Evolutionary conservation across 1,140 invertebrate genomes (phyloP).

Genomic region (Varroa destructor): DNA sequence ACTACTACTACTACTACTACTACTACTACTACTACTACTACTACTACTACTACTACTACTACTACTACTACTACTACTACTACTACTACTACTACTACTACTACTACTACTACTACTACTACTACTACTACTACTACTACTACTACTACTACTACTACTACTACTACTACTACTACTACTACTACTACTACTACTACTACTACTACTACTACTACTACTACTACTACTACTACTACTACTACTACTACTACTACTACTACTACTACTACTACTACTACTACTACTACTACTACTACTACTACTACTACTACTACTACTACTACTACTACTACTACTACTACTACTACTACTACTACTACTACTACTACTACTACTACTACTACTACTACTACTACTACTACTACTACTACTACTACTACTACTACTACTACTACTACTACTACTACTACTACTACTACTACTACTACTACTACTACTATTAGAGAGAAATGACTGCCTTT

Average conservation of each 20-base stretch:
- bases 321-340: constrained; percentile 28
- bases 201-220: too few relatives aligned
- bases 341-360: constrained; percentile 29
- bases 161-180: too few relatives aligned
- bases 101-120: too few relatives aligned
- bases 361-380: constrained; percentile 30
- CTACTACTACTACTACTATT: constrained; percentile 30
- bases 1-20: too few relatives aligned
- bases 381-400: constrained; percentile 30
- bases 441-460: constrained; percentile 31
- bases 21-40: too few relatives aligned
- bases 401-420: constrained; percentile 31
- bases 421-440: constrained; percentile 31
- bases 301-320: constrained; percentile 28
- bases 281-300: constrained; percentile 28
- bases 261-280: constrained; percentile 28
- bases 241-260: constrained; percentile 28
- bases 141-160: too few relatives aligned
- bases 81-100: too few relatives aligned
- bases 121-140: too few relatives aligned
- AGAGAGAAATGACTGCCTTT: constrained; percentile 10
- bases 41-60: too few relatives aligned
- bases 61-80: too few relatives aligned
- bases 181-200: too few relatives aligned
- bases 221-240: too few relatives aligned